Percentiles rank a stretch among this genome's conserved stretches.
phyloP scores from a whole-genome alignment of 2,113 vertebrate species.

The Polypterus bichir region DNA sequence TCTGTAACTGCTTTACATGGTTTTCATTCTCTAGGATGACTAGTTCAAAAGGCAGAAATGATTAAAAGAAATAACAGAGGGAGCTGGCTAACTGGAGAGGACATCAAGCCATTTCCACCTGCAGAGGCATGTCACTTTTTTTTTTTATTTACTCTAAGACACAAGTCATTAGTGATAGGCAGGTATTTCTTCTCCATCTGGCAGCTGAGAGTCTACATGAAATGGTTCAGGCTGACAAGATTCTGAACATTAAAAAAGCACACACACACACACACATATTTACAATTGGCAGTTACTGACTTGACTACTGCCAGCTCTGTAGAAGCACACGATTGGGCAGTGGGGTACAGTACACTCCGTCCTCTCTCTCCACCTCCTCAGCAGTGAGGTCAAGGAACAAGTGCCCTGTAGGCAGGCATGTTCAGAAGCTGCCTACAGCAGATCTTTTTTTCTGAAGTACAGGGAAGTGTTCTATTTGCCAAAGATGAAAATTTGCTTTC shows the following conservation, averaged over 20 bases:
- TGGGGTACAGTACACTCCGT: too few relatives aligned
- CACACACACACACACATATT: slow-evolving; percentile 1
- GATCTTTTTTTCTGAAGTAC: slow-evolving; percentile 26
- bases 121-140: too few relatives aligned
- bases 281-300: slow-evolving; percentile 24
- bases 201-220: slow-evolving; percentile 6
- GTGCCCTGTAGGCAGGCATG: slow-evolving; percentile 39
- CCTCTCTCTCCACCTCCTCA: slow-evolving; percentile 29
- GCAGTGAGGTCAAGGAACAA: slow-evolving; percentile 10
- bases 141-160: too few relatives aligned
- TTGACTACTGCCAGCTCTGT: slow-evolving; percentile 31
- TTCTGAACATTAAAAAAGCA: slow-evolving; percentile 21
- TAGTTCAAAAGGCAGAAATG: background rate
- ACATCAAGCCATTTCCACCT: too few relatives aligned
- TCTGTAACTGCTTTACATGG: too few relatives aligned
- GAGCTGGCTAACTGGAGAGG: background rate
- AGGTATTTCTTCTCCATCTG: slow-evolving; percentile 19
- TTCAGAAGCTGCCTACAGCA: slow-evolving; percentile 36
- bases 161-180: slow-evolving; percentile 8
- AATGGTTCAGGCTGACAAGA: slow-evolving; percentile 15
- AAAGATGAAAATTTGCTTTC: slow-evolving; percentile 19
- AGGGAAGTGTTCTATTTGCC: slow-evolving; percentile 20
- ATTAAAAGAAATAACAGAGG: slow-evolving; percentile 1
- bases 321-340: background rate
- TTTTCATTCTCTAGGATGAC: too few relatives aligned